Conservation (phyloP, 2,888 invertebrate genomes). For the Auanema freiburgensis region DNA sequence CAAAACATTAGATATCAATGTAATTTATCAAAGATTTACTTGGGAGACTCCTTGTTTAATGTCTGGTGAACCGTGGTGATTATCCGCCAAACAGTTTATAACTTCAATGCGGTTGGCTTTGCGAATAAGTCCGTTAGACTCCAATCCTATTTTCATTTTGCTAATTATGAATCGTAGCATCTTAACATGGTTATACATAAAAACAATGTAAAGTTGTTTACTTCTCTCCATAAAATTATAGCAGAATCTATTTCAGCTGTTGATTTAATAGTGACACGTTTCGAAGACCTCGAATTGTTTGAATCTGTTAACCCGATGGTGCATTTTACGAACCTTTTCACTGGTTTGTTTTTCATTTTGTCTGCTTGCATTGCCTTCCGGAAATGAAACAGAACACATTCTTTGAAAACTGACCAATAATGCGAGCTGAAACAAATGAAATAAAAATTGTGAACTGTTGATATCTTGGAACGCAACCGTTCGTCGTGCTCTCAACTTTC, state of each 20-base stretch:
- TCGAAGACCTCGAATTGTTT: slow-evolving; percentile 16
- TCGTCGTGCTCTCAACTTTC: neutral
- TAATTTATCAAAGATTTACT: neutral
- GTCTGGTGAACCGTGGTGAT: slow-evolving; percentile 1
- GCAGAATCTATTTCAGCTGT: slow-evolving; percentile 45
- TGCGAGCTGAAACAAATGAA: slow-evolving; percentile 28
- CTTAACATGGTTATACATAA: slow-evolving; percentile 6
- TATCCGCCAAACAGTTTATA: slow-evolving; percentile 8
- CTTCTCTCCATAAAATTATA: slow-evolving; percentile 47
- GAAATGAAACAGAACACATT: slow-evolving; percentile 49
- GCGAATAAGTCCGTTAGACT: slow-evolving; percentile 34
- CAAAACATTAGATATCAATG: neutral
- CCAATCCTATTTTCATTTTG: slow-evolving; percentile 45
- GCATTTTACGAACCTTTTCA: slow-evolving; percentile 7
- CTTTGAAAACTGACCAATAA: slow-evolving; percentile 51
- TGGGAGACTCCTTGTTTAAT: slow-evolving; percentile 14
- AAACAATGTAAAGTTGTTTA: neutral
- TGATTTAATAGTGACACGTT: slow-evolving; percentile 21
- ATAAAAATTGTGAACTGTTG: neutral
- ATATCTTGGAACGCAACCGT: neutral
- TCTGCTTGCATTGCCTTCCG: slow-evolving; percentile 41
- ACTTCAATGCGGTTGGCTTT: slow-evolving; percentile 40
- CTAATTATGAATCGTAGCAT: slow-evolving; percentile 43
- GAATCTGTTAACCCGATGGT: neutral
- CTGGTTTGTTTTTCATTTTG: slow-evolving; percentile 20